phyloP scores from a whole-genome alignment of 1,140 invertebrate genomes.

The Marisa cornuarietis region DNA sequence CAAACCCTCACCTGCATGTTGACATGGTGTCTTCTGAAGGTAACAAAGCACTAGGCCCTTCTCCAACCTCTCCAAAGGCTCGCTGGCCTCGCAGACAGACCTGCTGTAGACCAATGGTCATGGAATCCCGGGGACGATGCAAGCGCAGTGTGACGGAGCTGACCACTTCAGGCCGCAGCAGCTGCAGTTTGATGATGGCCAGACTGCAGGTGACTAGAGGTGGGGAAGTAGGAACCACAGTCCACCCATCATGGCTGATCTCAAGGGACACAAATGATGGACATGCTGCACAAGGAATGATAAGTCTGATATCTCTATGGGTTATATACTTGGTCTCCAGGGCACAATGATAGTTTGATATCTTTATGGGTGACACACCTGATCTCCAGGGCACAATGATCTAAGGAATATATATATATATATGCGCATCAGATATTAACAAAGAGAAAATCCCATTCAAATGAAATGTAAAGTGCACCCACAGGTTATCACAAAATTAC shows the following conservation, averaged over 20 bases:
- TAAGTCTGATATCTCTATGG: too few relatives aligned
- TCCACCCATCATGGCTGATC: constrained; percentile 71
- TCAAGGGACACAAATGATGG: constrained; percentile 90
- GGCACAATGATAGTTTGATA: background rate
- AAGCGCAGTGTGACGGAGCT: constrained; percentile 72
- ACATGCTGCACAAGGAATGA: constrained; percentile 72
- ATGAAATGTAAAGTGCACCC: too few relatives aligned
- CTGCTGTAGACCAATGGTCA: constrained; percentile 87
- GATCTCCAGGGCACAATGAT: too few relatives aligned
- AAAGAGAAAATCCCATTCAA: too few relatives aligned
- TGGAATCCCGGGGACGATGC: constrained; percentile 86
- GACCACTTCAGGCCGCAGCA: constrained; percentile 82
- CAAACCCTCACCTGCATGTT: constrained; percentile 48
- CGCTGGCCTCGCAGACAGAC: constrained; percentile 85
- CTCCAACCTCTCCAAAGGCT: constrained; percentile 73
- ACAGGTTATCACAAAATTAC: too few relatives aligned
- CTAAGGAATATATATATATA: too few relatives aligned
- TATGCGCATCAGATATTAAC: too few relatives aligned
- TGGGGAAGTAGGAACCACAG: constrained; percentile 74
- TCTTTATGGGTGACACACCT: too few relatives aligned
- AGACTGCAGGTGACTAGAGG: constrained; percentile 84
- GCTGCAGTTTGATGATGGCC: constrained; percentile 83
- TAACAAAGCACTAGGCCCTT: constrained; percentile 62
- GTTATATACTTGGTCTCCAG: too few relatives aligned
- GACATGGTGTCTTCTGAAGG: constrained; percentile 61